These are phyloP conservation scores for Hoplodrina ambigua DNA, from an alignment of 2,888 invertebrate genomes.

Conservation along the genomic window DNA sequence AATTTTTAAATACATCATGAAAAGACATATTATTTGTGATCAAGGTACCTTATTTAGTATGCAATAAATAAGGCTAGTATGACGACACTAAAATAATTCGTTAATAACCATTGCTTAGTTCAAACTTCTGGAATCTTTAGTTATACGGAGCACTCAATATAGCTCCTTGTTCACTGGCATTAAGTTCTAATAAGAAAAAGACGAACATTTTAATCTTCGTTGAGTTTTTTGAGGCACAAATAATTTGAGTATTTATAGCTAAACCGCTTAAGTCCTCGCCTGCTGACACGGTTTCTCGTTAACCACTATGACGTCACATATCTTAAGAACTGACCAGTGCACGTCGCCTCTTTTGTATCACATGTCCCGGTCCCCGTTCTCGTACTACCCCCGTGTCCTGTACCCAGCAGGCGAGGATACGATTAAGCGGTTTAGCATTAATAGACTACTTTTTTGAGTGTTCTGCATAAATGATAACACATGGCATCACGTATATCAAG, in stretches of 20 bases:
- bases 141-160: constrained; percentile 1
- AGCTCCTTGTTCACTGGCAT: constrained; percentile 27
- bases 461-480: neutral
- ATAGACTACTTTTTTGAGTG: no score
- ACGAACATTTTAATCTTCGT: constrained; percentile 6
- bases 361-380: no score
- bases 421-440: no score
- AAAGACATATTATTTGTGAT: no score
- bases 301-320: no score
- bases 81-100: neutral
- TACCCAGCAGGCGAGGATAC: no score
- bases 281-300: no score
- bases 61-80: neutral
- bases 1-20: no score
- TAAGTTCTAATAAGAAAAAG: neutral
- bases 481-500: neutral
- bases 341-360: no score
- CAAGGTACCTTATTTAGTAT: neutral
- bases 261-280: no score
- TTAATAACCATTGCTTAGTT: neutral
- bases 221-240: neutral
- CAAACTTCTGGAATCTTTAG: neutral
- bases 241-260: neutral
- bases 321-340: no score
- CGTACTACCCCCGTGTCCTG: no score